Evolutionary conservation across 2,888 invertebrate genomes (phyloP), one percentile per base, ranked within the genome.

Genomic region (Hemithea aestivaria): DNA sequence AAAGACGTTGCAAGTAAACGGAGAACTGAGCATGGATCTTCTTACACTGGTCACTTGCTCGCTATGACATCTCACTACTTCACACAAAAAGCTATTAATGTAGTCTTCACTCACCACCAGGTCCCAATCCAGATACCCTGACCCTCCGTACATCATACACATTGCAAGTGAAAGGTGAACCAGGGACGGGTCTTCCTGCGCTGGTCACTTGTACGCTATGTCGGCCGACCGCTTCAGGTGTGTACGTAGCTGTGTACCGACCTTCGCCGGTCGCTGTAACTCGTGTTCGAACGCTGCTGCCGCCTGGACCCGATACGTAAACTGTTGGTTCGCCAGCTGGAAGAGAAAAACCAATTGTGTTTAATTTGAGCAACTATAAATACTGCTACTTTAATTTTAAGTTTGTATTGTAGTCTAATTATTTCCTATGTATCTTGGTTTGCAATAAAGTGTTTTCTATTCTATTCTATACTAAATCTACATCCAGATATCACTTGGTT

Each of bases 111-210:
- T 48, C 37, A 85, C 87, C 87, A 60, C 87, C 87, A 43, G 87
- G 76, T 0, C 88, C 88, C 20, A 93, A 63, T 1, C 93, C 93
- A 9, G 91, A 90, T 12, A 93, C 92, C 20, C 91, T 81, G 7
- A 95, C 95, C 48, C 95, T 91, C 1, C 93, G 91, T 0, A 97
- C 96, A 69, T 98, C 97, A 58, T 97, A 98, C 22, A 97, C 96
- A 71, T 97, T 96, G 75, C 97, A 97, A 10, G 94, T 94, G 74
- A 96, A 97, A 0, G 98, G 98, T 10, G 96, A 96, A 1, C 97
- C 97, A 41, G 93, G 93, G 2, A 97, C 93, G 33, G 94, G 93
- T 50, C 96, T 92, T 20, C 93, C 94, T 36, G 94, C 95, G 31
- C 95, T 91, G 11, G 94, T 89, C 12, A 97, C 92, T 45, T 94